Evolutionary conservation across 2,113 vertebrate genomes (phyloP).

Genomic region (Martes martes): DNA sequence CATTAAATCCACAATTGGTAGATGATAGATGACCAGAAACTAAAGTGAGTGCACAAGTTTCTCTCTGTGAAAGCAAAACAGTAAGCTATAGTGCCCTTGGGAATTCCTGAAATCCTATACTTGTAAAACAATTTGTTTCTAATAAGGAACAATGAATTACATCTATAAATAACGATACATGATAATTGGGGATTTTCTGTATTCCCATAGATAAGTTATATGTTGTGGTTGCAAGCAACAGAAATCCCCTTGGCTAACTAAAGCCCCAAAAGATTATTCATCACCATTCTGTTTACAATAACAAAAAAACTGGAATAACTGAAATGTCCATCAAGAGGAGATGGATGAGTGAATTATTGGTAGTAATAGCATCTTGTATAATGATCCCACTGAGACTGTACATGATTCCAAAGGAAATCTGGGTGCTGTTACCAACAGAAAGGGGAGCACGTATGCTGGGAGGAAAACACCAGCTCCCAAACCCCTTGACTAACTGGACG

Average conservation of each 20-base stretch:
- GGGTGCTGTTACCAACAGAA: neutral
- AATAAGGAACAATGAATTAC: neutral
- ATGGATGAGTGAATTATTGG: neutral
- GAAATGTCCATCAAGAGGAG: neutral
- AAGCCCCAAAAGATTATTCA: neutral
- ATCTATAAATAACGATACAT: neutral
- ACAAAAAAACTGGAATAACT: neutral
- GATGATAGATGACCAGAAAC: neutral
- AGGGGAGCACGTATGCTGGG: neutral
- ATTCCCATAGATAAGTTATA: neutral
- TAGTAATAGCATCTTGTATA: neutral
- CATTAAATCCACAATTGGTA: constrained; percentile 35
- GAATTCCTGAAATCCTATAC: neutral
- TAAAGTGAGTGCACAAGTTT: neutral
- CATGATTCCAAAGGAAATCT: neutral
- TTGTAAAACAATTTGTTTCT: neutral
- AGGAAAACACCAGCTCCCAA: neutral
- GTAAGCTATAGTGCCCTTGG: neutral
- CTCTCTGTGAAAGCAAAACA: neutral
- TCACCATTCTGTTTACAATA: neutral
- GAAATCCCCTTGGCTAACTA: neutral
- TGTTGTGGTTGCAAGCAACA: neutral
- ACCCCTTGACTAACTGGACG: neutral
- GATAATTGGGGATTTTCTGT: neutral
- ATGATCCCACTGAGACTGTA: neutral